phyloP scores from a whole-genome alignment of 2,888 invertebrate genomes.

The Lamproptera curius region DNA sequence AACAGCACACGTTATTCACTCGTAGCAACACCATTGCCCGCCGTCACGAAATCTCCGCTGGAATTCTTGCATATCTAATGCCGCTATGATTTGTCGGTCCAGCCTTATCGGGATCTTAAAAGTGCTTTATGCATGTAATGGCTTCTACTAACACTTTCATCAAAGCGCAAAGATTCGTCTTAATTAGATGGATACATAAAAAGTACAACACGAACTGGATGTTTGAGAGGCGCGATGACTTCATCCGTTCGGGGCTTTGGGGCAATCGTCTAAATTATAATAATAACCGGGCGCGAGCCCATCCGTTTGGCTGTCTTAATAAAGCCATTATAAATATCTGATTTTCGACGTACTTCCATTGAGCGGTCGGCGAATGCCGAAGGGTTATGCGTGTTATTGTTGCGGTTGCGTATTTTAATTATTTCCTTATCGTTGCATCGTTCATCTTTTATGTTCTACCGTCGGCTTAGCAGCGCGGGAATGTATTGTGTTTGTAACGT shows the following conservation, averaged over 20 bases:
- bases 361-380: slow-evolving; percentile 58
- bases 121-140: slow-evolving; percentile 15
- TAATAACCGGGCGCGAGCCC: slow-evolving; percentile 75
- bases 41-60: slow-evolving; percentile 67
- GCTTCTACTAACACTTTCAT: slow-evolving; percentile 16
- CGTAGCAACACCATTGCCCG: slow-evolving; percentile 50
- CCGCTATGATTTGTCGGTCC: slow-evolving; percentile 56
- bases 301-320: slow-evolving; percentile 67
- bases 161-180: slow-evolving; percentile 12
- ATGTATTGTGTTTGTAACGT: background rate
- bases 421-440: slow-evolving; percentile 13
- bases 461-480: too few species aligned
- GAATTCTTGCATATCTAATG: slow-evolving; percentile 72
- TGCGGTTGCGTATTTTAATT: slow-evolving; percentile 17
- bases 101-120: slow-evolving; percentile 42
- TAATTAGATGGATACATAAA: slow-evolving; percentile 24
- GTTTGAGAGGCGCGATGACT: slow-evolving; percentile 58
- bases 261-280: slow-evolving; percentile 76
- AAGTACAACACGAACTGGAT: slow-evolving; percentile 33
- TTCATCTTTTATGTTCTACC: background rate
- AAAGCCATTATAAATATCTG: slow-evolving; percentile 77
- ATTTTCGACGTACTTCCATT: slow-evolving; percentile 57
- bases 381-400: slow-evolving; percentile 48
- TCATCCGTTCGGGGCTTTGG: slow-evolving; percentile 68
- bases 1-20: slow-evolving; percentile 64